These are phyloP conservation scores for Acrocephalus kingi DNA, from an alignment of 2,113 vertebrate genomes.

Conservation along the genomic window DNA sequence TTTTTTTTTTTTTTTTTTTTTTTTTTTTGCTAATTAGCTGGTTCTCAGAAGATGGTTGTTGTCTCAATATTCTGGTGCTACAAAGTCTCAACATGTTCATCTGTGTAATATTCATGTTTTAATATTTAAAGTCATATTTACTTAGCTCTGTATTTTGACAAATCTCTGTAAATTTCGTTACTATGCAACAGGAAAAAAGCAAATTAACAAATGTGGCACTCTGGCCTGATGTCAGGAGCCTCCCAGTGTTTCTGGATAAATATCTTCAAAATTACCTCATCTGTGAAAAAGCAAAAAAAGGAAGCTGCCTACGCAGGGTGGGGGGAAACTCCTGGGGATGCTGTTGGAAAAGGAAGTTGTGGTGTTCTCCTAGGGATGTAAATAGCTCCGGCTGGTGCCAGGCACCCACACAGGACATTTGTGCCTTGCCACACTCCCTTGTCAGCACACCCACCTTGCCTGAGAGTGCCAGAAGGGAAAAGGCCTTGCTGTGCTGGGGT, in stretches of 20 bases:
- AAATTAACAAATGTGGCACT: not conserved
- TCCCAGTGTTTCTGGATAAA: not conserved
- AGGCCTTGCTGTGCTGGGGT: too few species aligned
- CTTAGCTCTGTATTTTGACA: not conserved
- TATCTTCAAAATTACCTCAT: not conserved
- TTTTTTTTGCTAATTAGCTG: slow-evolving; percentile 51
- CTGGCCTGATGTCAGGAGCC: not conserved
- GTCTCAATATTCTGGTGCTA: not conserved
- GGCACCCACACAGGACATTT: not conserved
- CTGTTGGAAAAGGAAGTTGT: not conserved
- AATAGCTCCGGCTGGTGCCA: not conserved
- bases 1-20: slow-evolving; percentile 35
- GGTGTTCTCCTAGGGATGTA: accelerated
- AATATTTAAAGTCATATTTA: not conserved
- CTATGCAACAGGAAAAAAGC: not conserved
- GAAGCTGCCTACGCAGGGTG: not conserved
- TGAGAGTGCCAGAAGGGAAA: not conserved
- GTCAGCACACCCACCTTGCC: not conserved
- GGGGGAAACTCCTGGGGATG: not conserved
- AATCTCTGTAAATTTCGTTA: not conserved
- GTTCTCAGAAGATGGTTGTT: not conserved
- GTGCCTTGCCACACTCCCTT: not conserved
- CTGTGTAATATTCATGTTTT: not conserved
- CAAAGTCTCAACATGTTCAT: not conserved
- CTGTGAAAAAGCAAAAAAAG: not conserved